Base-by-base conservation (phyloP, 1,140 invertebrate species). In the Caenorhabditis latens region DNA sequence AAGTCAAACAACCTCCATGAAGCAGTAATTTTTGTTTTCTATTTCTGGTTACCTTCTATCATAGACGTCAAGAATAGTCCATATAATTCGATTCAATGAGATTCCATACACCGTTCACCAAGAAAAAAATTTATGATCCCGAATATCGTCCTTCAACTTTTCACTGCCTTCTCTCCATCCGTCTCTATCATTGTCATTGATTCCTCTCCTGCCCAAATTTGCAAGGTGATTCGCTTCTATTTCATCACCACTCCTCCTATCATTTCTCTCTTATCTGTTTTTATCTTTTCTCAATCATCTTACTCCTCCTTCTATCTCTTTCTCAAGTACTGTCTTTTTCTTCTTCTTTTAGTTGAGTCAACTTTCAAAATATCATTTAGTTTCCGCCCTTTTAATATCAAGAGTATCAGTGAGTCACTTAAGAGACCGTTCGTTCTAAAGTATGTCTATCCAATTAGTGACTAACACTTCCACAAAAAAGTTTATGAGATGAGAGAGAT, bases 361-460 rank as follows among this genome's bases (percentile, higher is more conserved):
- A 79, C n/a, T 79, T 48, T 79, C 46, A 50, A 79, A 24, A 42
- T 79, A 79, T 42, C 32, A 79, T 43, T 43, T 19, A 5, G 13
- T 16, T 21, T 19, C 65, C 16, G 16, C 65, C 19, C 42, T n/a
- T 71, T 71, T 71, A 19, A 71, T 71, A 71, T 71, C 65, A 46
- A 71, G 21, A 61, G 32, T 32, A 32, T 32, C 32, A 32, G 32
- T 71, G 65, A 71, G 14, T 71, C 65, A 71, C 65, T 71, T 46
- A 46, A 32, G 13, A 32, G 0, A 5, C 65, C 2, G 21, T 71
- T 32, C 65, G 4, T 65, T 65, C 65, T 7, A 32, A 48, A 79
- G 71, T 79, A 5, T 50, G n/a, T 79, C n/a, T 79, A 79, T 79
- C 71, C 71, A 79, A 79, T 79, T 79, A 79, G 71, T 79, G 71